Conservation (phyloP, 1,140 invertebrate species). For the Ostrea denselamellosa region DNA sequence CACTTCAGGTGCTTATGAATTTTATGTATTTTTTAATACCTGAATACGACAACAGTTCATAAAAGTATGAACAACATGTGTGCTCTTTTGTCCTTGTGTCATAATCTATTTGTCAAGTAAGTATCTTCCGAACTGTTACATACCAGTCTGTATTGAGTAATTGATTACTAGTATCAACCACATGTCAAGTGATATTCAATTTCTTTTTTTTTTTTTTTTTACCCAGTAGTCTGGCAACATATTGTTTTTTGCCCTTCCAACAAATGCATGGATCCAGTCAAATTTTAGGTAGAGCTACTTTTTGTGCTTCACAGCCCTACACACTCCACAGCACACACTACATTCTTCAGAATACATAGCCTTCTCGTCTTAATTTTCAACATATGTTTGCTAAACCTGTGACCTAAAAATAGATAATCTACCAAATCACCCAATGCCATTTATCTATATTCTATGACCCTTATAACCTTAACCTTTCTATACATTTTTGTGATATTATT, state of each 20-base stretch:
- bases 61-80: slow-evolving; percentile 1
- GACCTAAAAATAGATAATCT: not conserved
- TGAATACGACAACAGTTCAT: too few relatives aligned
- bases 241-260: not conserved
- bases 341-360: not conserved
- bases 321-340: too few relatives aligned
- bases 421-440: too few relatives aligned
- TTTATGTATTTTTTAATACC: too few relatives aligned
- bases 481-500: not conserved
- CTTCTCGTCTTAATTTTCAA: not conserved
- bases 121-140: not conserved
- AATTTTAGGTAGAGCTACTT: too few relatives aligned
- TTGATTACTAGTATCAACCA: not conserved
- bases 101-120: slow-evolving; percentile 4
- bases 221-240: slow-evolving; percentile 2
- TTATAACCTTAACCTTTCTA: not conserved
- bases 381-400: not conserved
- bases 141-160: not conserved
- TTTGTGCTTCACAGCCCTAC: too few relatives aligned
- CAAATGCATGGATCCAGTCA: too few relatives aligned
- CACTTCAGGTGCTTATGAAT: too few relatives aligned
- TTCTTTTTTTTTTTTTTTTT: slow-evolving; percentile 20
- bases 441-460: not conserved
- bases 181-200: slow-evolving; percentile 15
- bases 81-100: not conserved